Base-by-base conservation (phyloP, 2,888 invertebrate species). In the Drosophila siamana region DNA sequence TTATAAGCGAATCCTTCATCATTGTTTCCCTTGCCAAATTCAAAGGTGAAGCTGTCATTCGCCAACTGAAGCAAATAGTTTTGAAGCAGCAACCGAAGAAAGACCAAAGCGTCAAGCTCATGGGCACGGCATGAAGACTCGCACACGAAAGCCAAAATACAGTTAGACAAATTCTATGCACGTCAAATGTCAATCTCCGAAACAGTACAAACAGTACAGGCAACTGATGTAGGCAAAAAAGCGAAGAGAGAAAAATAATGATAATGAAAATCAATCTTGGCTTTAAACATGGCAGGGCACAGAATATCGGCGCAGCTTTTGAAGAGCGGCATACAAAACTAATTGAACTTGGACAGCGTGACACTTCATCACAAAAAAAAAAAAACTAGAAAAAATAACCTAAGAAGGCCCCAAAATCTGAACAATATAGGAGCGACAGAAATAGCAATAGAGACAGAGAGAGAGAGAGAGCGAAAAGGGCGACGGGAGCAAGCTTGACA, bases 331-430 rank as follows among this genome's bases (percentile, higher is more conserved):
- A 88, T 70, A 84, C 72, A 85, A 85, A 85, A 85, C 86, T 89
- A 89, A 86, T 86, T 86, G 85, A 89, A 89, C 89, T 85, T 78
- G 87, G 85, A 89, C 89, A 87, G 85, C 89, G 87, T 83, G 89
- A 85, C 88, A 89, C 88, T 86, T 89, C 86, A 88, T 76, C 79
- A 74, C 72, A 71, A 73, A 13, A 57, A 4, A 5, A 24, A 24
- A 24, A 5, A 24, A 24, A n/a, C n/a, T n/a, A 55, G 43, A 47
- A 28, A 8, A 28, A 28, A 28, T 7, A 28, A 28, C 19, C 19
- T 19, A 3, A 36, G n/a, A 36, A 30, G 54, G 43, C 40, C 26
- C 43, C 63, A 56, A 66, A 65, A 50, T 28, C 16, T 50, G 82
- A 69, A 78, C 60, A 70, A 70, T 61, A 41, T 38, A 47, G 55